A percentile compares a stretch with the other conserved stretches of the same genome.
These are phyloP conservation scores for Elachura formosa DNA, from an alignment of 2,113 vertebrate species.

Conservation along the genomic window DNA sequence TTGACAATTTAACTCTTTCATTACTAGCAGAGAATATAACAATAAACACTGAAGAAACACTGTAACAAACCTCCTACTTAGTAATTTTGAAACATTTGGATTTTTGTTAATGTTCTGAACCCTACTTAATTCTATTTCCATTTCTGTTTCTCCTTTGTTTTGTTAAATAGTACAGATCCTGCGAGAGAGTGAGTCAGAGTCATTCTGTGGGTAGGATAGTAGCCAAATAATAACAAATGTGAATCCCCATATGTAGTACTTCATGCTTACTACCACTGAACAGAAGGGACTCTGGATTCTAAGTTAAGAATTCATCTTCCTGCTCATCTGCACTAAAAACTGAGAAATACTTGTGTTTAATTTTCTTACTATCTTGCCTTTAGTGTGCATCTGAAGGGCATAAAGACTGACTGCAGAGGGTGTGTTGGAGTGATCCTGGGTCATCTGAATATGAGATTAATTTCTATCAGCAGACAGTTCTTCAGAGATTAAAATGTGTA, in stretches of 20 bases:
- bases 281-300: background rate
- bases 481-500: conserved; percentile 6
- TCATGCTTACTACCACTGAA: background rate
- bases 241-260: background rate
- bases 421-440: background rate
- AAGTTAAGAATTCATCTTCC: background rate
- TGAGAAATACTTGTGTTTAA: background rate
- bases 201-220: background rate
- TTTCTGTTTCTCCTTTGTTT: background rate
- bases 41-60: background rate
- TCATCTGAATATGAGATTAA: background rate
- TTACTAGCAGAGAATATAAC: background rate
- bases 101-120: background rate
- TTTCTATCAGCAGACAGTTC: background rate
- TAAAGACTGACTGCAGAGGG: background rate
- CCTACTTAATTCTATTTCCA: background rate
- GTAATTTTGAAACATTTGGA: background rate
- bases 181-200: background rate
- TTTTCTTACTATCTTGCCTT: background rate
- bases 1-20: background rate
- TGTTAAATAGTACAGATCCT: background rate
- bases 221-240: background rate
- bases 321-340: background rate
- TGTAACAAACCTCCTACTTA: background rate
- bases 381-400: background rate